Conservation (phyloP, 2,797 vertebrate species). For the Peromyscus eremicus region DNA sequence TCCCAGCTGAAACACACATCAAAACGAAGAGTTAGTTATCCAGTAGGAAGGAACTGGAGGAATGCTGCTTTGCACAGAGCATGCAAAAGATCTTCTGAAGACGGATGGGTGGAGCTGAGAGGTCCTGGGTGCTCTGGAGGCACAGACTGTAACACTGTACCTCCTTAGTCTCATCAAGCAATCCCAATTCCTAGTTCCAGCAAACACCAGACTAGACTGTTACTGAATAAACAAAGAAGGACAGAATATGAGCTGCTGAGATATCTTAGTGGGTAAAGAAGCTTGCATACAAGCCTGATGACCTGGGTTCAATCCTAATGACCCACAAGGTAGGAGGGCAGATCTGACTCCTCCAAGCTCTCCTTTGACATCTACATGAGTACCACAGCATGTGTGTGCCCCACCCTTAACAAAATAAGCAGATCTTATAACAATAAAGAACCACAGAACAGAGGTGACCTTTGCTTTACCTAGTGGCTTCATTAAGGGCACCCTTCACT, state of each 20-base stretch:
- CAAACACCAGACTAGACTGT: neutral
- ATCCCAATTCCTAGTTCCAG: neutral
- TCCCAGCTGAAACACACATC: conserved; percentile 91
- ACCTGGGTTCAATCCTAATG: neutral
- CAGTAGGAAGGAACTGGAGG: neutral
- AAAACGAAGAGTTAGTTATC: conserved; percentile 80
- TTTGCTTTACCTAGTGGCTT: neutral
- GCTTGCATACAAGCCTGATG: neutral
- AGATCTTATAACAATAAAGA: too few species aligned
- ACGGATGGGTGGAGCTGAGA: neutral
- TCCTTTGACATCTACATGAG: neutral
- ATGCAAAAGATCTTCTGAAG: neutral
- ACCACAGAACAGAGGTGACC: conserved; percentile 18
- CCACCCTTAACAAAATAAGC: too few species aligned
- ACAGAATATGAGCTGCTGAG: neutral
- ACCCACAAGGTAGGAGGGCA: neutral
- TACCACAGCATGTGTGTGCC: too few species aligned
- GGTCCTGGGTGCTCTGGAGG: neutral
- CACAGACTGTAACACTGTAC: neutral
- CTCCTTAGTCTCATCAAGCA: neutral
- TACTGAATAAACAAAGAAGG: neutral
- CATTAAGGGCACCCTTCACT: neutral
- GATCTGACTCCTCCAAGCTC: neutral
- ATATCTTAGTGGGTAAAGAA: neutral
- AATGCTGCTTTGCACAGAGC: neutral